phyloP scores from a whole-genome alignment of 2,113 vertebrate species.

The Corapipo altera region DNA sequence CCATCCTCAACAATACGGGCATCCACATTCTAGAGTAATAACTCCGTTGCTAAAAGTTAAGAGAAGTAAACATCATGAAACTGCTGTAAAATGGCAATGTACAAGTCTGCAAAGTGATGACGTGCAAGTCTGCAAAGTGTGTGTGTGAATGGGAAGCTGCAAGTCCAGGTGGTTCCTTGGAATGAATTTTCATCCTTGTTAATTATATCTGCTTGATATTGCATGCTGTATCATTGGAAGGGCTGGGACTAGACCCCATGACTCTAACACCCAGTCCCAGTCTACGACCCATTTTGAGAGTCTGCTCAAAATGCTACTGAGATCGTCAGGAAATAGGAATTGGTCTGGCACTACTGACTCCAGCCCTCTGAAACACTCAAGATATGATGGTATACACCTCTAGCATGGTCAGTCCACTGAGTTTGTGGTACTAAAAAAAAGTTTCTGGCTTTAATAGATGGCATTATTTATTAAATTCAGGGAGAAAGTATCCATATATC shows the following conservation, averaged over 20 bases:
- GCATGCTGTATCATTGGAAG: neutral
- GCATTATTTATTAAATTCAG: neutral
- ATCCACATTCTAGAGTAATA: neutral
- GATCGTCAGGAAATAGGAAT: neutral
- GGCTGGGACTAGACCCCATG: neutral
- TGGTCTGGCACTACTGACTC: fast-evolving
- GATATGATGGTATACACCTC: neutral
- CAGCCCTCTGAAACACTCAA: neutral
- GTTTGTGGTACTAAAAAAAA: neutral
- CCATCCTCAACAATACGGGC: neutral
- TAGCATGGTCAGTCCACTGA: neutral
- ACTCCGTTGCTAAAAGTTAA: neutral
- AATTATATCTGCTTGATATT: neutral
- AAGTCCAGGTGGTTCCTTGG: neutral
- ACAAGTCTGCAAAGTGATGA: neutral
- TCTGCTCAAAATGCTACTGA: neutral
- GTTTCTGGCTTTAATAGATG: neutral
- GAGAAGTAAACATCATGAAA: neutral
- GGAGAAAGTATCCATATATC: neutral
- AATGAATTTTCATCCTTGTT: neutral
- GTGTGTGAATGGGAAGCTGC: neutral
- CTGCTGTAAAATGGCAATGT: neutral
- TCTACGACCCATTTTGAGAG: neutral
- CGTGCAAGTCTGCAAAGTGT: neutral
- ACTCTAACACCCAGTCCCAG: neutral